phyloP scores from a whole-genome alignment of 2,797 vertebrate species.

The Balearica regulorum region DNA sequence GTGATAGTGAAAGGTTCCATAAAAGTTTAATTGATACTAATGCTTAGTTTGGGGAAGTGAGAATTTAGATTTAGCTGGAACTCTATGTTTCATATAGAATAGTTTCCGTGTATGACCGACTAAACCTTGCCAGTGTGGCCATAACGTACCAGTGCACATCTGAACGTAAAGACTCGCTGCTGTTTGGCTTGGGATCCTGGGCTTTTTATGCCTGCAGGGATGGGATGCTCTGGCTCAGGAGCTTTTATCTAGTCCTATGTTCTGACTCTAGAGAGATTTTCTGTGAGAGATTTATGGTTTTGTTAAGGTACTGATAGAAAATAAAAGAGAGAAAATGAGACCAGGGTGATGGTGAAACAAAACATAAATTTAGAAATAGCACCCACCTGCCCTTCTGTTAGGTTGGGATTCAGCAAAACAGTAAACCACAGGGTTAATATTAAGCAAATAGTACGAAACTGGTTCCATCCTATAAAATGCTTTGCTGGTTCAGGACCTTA shows the following conservation, averaged over 20 bases:
- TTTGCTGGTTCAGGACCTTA: neutral
- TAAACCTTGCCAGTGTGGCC: neutral
- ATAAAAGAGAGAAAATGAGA: neutral
- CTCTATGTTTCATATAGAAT: neutral
- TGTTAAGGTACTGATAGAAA: neutral
- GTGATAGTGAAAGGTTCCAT: neutral
- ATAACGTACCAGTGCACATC: neutral
- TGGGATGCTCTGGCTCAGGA: neutral
- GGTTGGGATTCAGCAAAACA: neutral
- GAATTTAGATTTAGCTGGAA: neutral
- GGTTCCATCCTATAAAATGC: neutral
- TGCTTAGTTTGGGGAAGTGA: neutral
- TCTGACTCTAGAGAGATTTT: neutral
- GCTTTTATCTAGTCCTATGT: neutral
- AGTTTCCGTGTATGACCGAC: neutral
- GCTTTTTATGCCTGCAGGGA: neutral
- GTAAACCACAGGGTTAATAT: neutral
- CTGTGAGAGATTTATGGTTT: neutral
- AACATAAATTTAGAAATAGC: neutral
- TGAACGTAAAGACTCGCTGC: neutral
- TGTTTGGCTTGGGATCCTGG: neutral
- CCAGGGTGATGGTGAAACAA: neutral
- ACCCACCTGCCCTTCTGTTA: neutral
- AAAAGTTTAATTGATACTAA: neutral
- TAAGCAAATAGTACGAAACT: neutral